Base-by-base conservation (phyloP, 1,140 invertebrate genomes). In the Oreohelix idahoensis region DNA sequence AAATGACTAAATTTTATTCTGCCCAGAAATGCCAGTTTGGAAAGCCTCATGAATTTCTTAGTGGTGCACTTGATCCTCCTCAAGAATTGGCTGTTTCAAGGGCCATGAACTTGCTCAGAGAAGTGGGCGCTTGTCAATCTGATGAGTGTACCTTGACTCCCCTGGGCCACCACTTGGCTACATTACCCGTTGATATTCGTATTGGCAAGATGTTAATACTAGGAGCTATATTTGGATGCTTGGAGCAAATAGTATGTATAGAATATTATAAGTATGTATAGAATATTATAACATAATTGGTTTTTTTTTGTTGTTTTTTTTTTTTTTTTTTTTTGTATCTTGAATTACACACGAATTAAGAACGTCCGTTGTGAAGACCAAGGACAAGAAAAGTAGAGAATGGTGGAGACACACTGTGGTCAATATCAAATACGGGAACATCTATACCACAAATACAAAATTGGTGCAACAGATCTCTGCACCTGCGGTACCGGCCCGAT, bases 141-240 rank as follows among this genome's bases (percentile, higher is more conserved):
- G 89, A 87, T 39, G 84, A 86, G 5, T 71, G 53, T 15, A 42
- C 76, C 20, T 85, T 99, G n/a, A 99, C 98, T 0, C 94, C 95
- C 0, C 94, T 99, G 45, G 98, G 98, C 17, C 95, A 95, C 90
- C 95, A 97, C 45, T 92, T 99, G 42, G 95, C 97, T 20, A 95
- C 95, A 87, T 92, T 99, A 29, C 98, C 98, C 2, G 97, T 99
- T 17, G 97, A 99, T 91, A 96, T 99, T 58, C 95, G 95, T 0
- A 95, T 99, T 82, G 98, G 98, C 0, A 99, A 99, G 94, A 98
- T 99, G 95, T 93, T 99, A 42, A 95, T 99, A 17, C 95, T 88
- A 86, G 90, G 85, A 63, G 89, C 91, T 17, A 86, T 92, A 23
- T 89, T 92, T 85, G 91, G 90, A 29, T 92, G 91, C 80, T 78